Evolutionary conservation across 2,113 vertebrate genomes (phyloP).

Genomic region (Petaurus breviceps): DNA sequence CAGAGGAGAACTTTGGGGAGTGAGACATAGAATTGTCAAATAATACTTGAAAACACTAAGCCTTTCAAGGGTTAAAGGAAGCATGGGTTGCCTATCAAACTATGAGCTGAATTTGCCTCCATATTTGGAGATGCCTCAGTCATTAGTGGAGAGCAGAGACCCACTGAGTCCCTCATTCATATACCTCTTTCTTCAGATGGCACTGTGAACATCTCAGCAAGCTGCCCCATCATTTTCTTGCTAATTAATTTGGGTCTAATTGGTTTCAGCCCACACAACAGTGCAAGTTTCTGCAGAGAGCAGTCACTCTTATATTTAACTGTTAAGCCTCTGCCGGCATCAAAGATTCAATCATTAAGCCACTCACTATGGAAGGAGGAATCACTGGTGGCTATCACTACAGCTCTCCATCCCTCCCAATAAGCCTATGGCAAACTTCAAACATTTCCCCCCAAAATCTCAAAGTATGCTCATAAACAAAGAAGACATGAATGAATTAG

Average conservation of each 20-base stretch:
- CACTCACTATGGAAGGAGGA: constrained; percentile 57
- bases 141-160: constrained; percentile 43
- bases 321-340: constrained; percentile 65
- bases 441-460: background rate
- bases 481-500: background rate
- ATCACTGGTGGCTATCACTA: constrained; percentile 57
- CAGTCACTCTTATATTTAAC: constrained; percentile 54
- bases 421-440: constrained; percentile 68
- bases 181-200: constrained; percentile 56
- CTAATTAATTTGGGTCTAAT: constrained; percentile 80
- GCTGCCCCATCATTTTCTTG: constrained; percentile 72
- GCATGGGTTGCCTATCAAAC: background rate
- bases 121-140: constrained; percentile 64
- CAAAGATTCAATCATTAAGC: constrained; percentile 66
- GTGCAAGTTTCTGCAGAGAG: constrained; percentile 63
- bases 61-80: constrained; percentile 56
- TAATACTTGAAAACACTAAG: constrained; percentile 7
- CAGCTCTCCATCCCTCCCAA: constrained; percentile 27
- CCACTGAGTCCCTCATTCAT: constrained; percentile 62
- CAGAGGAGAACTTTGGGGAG: background rate
- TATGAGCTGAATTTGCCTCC: constrained; percentile 44
- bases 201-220: constrained; percentile 74
- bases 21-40: background rate
- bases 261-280: constrained; percentile 79
- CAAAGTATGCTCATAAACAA: background rate